Conservation (phyloP, 1,140 invertebrate genomes). For the Araneus ventricosus region DNA sequence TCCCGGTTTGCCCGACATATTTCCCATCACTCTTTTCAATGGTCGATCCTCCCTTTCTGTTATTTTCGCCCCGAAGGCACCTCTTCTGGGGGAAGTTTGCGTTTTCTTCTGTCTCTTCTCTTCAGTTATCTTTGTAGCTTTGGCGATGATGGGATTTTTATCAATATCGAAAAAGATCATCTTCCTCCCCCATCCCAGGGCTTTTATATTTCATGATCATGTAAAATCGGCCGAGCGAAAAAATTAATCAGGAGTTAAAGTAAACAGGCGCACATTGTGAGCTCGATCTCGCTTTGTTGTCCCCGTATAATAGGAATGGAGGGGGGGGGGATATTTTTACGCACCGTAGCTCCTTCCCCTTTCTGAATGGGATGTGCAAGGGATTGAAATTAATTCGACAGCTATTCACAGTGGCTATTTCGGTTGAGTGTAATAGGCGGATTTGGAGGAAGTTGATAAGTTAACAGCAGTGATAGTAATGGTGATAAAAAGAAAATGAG, state of each 20-base stretch:
- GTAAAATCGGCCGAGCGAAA: constrained; percentile 32
- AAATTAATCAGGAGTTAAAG: constrained; percentile 61
- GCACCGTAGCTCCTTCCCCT: not conserved
- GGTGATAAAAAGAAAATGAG: not conserved
- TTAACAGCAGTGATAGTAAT: not conserved
- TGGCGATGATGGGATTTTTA: constrained; percentile 45
- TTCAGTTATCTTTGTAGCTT: constrained; percentile 7
- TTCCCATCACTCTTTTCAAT: not conserved
- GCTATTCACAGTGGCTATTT: constrained; percentile 15
- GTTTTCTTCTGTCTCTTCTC: constrained; percentile 13
- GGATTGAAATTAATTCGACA: constrained; percentile 42
- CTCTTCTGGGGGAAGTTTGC: not conserved
- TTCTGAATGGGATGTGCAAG: constrained; percentile 6
- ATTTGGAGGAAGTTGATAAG: not conserved
- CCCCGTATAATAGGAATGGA: constrained; percentile 4
- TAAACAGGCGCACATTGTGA: constrained; percentile 52
- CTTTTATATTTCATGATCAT: constrained; percentile 26
- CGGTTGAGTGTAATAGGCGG: not conserved
- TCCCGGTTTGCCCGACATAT: not conserved
- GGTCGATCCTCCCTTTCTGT: constrained; percentile 2
- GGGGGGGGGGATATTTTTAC: not conserved
- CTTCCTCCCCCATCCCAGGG: not conserved
- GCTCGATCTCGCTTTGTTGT: constrained; percentile 2
- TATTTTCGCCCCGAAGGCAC: constrained; percentile 20
- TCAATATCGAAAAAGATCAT: constrained; percentile 57